Conservation (phyloP, 2,113 vertebrate genomes). For the Tamias sibiricus region DNA sequence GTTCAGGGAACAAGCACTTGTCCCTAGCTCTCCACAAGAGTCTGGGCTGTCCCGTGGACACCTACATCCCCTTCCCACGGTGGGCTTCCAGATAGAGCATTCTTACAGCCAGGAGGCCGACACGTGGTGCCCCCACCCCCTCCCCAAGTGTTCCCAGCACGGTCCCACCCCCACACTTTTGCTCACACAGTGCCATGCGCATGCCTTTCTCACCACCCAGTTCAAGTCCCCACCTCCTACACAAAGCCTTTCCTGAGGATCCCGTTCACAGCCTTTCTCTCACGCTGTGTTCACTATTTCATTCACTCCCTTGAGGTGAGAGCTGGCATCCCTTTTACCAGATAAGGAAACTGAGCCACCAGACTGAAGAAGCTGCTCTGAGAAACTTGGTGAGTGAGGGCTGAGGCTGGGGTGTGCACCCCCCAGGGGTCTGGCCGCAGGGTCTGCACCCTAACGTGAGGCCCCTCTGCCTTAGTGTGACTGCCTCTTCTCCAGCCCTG, state of each 20-base stretch:
- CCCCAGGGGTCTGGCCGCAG: background rate
- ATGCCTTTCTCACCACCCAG: background rate
- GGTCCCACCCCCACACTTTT: background rate
- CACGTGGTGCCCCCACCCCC: rapidly evolving
- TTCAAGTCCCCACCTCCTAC: conserved; percentile 62
- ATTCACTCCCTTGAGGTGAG: conserved; percentile 40
- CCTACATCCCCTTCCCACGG: too few species aligned
- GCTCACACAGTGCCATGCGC: background rate
- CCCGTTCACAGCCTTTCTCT: conserved; percentile 26
- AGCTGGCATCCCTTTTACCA: background rate
- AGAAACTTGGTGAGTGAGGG: background rate
- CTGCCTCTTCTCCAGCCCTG: rapidly evolving
- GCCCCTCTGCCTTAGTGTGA: background rate
- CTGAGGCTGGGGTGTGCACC: too few species aligned
- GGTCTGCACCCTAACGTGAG: background rate
- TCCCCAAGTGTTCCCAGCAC: background rate
- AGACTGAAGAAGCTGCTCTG: background rate
- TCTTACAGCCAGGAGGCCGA: background rate
- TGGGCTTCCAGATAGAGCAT: background rate
- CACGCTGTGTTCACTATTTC: background rate
- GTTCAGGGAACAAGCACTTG: background rate
- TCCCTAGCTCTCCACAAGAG: background rate
- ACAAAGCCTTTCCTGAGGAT: conserved; percentile 49
- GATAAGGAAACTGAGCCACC: conserved; percentile 25
- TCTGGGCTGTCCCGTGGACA: background rate